Percentiles rank a stretch among this genome's conserved stretches.
Evolutionary conservation across 35 echinoderm and acorn worm species (phyloP).

Genomic region (Lytechinus variegatus): DNA sequence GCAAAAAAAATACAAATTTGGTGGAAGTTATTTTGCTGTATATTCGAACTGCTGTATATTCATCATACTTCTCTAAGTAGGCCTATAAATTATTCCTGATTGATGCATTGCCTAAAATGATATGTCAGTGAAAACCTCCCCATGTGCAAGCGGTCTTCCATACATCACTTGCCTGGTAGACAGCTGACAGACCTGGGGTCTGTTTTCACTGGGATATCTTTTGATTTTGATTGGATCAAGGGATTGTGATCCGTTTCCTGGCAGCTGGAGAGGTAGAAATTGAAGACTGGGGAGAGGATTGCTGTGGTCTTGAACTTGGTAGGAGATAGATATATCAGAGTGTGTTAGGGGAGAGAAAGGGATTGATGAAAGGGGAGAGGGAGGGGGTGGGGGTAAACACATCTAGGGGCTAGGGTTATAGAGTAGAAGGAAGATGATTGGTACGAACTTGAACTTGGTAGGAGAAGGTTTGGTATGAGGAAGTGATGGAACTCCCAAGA

Average conservation of each 20-base stretch:
- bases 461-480: too few relatives aligned
- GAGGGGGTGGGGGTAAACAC: background rate
- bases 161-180: background rate
- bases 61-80: too few relatives aligned
- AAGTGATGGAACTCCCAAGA: too few relatives aligned
- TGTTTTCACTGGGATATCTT: constrained; percentile 10
- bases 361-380: background rate
- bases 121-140: background rate
- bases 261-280: constrained; percentile 35
- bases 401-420: background rate
- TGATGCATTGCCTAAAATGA: background rate
- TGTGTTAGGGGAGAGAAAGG: background rate
- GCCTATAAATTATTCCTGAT: background rate
- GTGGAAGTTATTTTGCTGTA: too few relatives aligned
- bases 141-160: background rate
- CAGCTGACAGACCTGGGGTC: constrained; percentile 24
- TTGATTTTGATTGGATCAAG: constrained; percentile 36
- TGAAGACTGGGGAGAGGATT: constrained; percentile 19
- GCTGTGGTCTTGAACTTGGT: background rate
- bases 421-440: background rate
- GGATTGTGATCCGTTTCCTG: constrained; percentile 36
- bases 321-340: background rate
- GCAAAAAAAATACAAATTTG: too few relatives aligned
- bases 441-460: too few relatives aligned
- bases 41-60: too few relatives aligned